Conservation (phyloP, 2,888 invertebrate genomes). For the Euplagia quadripunctaria region DNA sequence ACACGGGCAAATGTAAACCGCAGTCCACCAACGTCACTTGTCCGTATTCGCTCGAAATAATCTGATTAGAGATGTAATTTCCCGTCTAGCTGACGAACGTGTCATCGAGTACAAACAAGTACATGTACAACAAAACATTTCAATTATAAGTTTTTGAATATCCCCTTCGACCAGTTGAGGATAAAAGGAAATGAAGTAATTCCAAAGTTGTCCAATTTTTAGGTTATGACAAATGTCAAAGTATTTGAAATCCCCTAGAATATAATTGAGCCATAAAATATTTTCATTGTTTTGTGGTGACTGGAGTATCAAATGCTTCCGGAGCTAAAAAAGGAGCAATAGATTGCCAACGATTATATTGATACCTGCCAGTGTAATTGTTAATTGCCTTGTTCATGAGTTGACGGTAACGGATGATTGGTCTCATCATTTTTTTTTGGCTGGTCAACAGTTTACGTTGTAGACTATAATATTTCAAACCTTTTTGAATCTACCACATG, state of each 20-base stretch:
- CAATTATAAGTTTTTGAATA: slow-evolving; percentile 51
- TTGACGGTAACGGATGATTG: no score
- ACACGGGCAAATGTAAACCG: slow-evolving; percentile 29
- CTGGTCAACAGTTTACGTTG: no score
- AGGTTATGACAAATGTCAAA: background rate
- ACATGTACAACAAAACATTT: slow-evolving; percentile 48
- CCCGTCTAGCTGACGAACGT: slow-evolving; percentile 69
- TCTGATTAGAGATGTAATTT: slow-evolving; percentile 82
- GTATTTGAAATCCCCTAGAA: background rate
- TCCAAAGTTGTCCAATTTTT: slow-evolving; percentile 26
- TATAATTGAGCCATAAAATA: background rate
- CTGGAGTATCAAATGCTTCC: no score
- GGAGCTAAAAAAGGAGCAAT: no score
- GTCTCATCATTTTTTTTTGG: no score
- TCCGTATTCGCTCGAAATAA: slow-evolving; percentile 73
- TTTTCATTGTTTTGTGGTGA: no score
- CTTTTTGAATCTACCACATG: background rate
- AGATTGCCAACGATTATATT: no score
- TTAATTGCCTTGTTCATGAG: no score
- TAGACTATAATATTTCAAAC: no score
- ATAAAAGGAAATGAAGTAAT: slow-evolving; percentile 25
- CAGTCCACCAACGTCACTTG: slow-evolving; percentile 61
- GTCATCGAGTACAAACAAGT: slow-evolving; percentile 50
- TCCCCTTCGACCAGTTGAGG: slow-evolving; percentile 18
- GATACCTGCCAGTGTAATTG: no score